Percentiles rank a stretch among this genome's conserved stretches.
Evolutionary conservation across 2,113 vertebrate species (phyloP).

Genomic region (Porphyrio hochstetteri): DNA sequence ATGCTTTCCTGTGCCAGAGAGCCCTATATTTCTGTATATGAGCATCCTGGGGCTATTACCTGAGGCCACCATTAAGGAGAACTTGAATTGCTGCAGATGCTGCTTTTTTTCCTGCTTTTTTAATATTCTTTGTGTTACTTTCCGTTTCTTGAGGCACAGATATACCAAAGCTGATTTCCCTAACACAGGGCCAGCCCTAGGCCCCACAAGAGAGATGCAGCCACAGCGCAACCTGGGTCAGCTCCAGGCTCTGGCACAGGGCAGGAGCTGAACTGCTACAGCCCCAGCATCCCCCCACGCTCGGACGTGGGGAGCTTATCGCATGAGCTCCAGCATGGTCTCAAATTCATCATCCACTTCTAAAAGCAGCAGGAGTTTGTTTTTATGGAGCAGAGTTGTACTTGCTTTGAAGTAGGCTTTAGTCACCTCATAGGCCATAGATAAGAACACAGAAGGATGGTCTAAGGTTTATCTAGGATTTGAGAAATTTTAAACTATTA

Average conservation of each 20-base stretch:
- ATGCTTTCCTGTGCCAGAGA: background rate
- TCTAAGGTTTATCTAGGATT: background rate
- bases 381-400: background rate
- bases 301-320: accelerated
- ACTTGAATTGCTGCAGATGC: background rate
- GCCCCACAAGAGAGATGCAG: background rate
- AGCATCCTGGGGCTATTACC: background rate
- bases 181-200: accelerated
- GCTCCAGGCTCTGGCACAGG: accelerated
- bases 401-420: background rate
- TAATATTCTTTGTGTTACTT: background rate
- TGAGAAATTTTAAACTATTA: background rate
- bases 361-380: background rate
- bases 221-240: background rate
- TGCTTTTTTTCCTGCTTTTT: background rate
- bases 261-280: background rate
- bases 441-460: background rate
- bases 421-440: accelerated
- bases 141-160: background rate
- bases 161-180: background rate
- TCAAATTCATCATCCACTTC: background rate
- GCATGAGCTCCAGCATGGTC: background rate
- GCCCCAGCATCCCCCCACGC: too few species aligned
- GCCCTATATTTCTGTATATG: background rate
- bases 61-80: background rate